A percentile compares a stretch with the other conserved stretches of the same genome.
These are phyloP conservation scores for Amphipyra tragopoginis DNA, from an alignment of 2,888 invertebrate species.

Conservation along the genomic window DNA sequence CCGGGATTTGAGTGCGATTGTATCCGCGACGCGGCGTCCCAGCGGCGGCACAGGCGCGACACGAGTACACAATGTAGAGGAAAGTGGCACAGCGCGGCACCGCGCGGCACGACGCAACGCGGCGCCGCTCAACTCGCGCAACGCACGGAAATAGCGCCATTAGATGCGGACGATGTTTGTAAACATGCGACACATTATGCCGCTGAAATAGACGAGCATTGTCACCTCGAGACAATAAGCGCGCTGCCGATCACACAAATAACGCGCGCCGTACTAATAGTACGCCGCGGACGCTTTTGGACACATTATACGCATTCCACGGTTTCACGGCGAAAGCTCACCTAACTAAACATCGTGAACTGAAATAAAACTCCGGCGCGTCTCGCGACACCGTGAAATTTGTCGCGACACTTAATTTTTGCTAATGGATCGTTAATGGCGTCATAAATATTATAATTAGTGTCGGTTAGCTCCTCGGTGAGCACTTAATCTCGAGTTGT, in stretches of 20 bases:
- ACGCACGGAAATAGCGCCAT: slow-evolving; percentile 78
- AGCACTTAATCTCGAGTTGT: slow-evolving; percentile 34
- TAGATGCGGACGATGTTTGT: slow-evolving; percentile 78
- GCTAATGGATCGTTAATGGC: slow-evolving; percentile 83
- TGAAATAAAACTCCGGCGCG: slow-evolving; percentile 64
- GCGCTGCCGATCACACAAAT: slow-evolving; percentile 50
- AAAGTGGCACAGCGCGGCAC: slow-evolving; percentile 10
- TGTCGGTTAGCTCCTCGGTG: slow-evolving; percentile 61
- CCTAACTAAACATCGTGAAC: slow-evolving; percentile 71
- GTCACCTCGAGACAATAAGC: slow-evolving; percentile 59
- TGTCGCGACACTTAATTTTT: slow-evolving; percentile 81
- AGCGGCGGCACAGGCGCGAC: slow-evolving; percentile 21
- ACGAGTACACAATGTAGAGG: too few species aligned
- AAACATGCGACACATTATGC: slow-evolving; percentile 71
- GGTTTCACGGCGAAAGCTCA: slow-evolving; percentile 62
- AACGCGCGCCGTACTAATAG: slow-evolving; percentile 52
- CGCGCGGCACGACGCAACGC: slow-evolving; percentile 6
- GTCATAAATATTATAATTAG: slow-evolving; percentile 75
- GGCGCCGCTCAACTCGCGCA: slow-evolving; percentile 15
- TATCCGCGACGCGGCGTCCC: slow-evolving; percentile 25
- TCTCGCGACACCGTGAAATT: slow-evolving; percentile 69
- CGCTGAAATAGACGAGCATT: slow-evolving; percentile 63
- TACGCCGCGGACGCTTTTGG: slow-evolving; percentile 56
- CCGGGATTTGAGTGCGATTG: slow-evolving; percentile 55
- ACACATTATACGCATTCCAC: slow-evolving; percentile 71